A percentile compares a stretch with the other conserved stretches of the same genome.
These are phyloP conservation scores for Gymnogyps californianus DNA, from an alignment of 2,113 vertebrate genomes.

Conservation along the genomic window DNA sequence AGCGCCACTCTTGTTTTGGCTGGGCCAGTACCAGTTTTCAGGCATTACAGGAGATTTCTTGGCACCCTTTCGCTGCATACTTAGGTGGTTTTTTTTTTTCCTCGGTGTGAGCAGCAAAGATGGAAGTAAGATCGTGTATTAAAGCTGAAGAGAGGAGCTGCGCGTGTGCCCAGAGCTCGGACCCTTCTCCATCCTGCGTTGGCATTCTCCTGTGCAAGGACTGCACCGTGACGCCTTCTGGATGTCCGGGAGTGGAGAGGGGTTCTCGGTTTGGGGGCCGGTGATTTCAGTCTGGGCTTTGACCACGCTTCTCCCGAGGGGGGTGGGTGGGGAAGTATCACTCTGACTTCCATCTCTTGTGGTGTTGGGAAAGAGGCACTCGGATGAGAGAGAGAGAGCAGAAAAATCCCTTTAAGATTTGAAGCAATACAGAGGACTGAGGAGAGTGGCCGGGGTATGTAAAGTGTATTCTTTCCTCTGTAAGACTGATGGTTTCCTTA, in stretches of 20 bases:
- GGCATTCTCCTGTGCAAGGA: fast-evolving
- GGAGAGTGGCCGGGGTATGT: not conserved
- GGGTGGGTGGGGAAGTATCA: fast-evolving
- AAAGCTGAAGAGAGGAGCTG: not conserved
- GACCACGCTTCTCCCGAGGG: not conserved
- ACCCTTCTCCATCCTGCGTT: not conserved
- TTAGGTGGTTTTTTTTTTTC: not conserved
- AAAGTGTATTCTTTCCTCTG: constrained; percentile 65
- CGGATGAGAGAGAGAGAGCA: not conserved
- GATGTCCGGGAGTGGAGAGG: not conserved
- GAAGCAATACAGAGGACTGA: constrained; percentile 49
- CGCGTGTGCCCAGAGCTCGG: not conserved
- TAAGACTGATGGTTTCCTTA: constrained; percentile 72
- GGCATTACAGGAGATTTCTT: not conserved
- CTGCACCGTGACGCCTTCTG: not conserved
- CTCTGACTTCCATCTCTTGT: not conserved
- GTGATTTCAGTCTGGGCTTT: not conserved
- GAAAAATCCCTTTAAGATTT: not conserved
- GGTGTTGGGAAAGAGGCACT: not conserved
- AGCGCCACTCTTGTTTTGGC: not conserved
- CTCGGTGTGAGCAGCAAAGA: not conserved
- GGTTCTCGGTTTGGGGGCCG: not conserved
- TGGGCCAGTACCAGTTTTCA: not conserved
- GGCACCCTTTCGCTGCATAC: not conserved
- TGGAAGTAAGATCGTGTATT: not conserved